Base-by-base conservation (phyloP, 2,113 vertebrate species). In the Nannospalax galili region DNA sequence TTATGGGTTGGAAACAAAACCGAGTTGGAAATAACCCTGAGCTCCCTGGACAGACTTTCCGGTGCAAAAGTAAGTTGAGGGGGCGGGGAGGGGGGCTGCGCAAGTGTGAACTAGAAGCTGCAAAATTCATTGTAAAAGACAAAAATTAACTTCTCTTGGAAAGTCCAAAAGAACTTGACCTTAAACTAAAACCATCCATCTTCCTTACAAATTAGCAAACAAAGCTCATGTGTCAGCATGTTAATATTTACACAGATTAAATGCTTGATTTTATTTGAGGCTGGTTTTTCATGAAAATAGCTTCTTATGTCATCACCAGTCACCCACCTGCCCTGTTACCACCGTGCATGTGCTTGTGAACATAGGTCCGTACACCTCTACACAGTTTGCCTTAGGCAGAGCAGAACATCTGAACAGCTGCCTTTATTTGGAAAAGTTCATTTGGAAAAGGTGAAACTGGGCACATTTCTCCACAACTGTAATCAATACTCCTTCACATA, bases 131-230 rank as follows among this genome's bases (percentile, higher is more conserved):
- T 72, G 60, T 67, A 74, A 90, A 70, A 91, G 84, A 81, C 32
- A 42, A 85, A 80, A 73, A 70, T 70, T 26, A 82, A 77, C 24
- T 62, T 56, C 69, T 15, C 22, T 88, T 58, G 42, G 62, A 84
- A 78, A 91, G 35, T 84, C 78, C 84, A 72, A 37, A 16, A 91
- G 30, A 94, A 78, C 64, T 40, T 26, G 22, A 88, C 77, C 17
- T 78, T 37, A 42, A 19, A 37, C 64, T 65, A 42, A 30, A 40
- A 22, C 26, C 19, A 45, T 48, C 12, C 17, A 3, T n/a, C 26
- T 5, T 82, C n/a, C 65, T 73, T 14, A n/a, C 69, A 88, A 35
- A 48, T 24, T 70, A 56, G 26, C 73, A 52, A 64, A 65, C 35
- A 88, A n/a, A 73, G 22, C 26, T 32, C 45, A 72, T 40, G 15